Percentiles rank a stretch among this genome's conserved stretches.
Evolutionary conservation across 1,140 invertebrate genomes (phyloP).

Genomic region (Apis dorsata): DNA sequence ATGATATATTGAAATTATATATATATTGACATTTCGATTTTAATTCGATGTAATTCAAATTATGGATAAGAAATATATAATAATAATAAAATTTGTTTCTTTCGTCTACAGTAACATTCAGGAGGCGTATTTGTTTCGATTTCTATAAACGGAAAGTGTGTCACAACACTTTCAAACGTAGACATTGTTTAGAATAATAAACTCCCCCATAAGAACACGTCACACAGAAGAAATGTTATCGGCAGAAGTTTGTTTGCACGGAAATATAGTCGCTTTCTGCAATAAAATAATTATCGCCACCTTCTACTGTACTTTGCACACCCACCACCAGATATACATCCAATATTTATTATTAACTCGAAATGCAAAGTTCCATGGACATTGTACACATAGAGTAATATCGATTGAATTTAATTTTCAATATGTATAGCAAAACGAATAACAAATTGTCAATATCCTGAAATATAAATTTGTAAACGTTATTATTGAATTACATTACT

Average conservation of each 20-base stretch:
- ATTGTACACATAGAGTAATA: not conserved
- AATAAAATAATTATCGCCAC: not conserved
- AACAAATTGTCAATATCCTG: not conserved
- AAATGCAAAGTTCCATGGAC: conserved; percentile 12
- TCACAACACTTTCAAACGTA: conserved; percentile 5
- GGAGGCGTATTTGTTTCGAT: not conserved
- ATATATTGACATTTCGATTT: not conserved
- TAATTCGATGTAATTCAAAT: not conserved
- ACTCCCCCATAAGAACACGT: not conserved
- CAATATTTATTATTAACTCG: conserved; percentile 5
- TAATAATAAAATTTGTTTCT: not conserved
- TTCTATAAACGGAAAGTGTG: not conserved
- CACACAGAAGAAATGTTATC: not conserved
- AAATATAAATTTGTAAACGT: too few species aligned
- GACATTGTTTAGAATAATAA: not conserved
- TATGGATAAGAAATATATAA: not conserved
- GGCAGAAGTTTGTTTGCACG: not conserved
- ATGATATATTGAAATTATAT: not conserved
- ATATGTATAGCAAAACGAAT: not conserved
- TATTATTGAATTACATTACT: too few species aligned
- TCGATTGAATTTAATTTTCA: conserved; percentile 18
- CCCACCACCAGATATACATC: not conserved
- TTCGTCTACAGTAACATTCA: too few species aligned
- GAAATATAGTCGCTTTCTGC: not conserved
- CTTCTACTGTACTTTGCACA: not conserved